Base-by-base conservation (phyloP, 2,113 vertebrate genomes). In the Nipponia nippon region DNA sequence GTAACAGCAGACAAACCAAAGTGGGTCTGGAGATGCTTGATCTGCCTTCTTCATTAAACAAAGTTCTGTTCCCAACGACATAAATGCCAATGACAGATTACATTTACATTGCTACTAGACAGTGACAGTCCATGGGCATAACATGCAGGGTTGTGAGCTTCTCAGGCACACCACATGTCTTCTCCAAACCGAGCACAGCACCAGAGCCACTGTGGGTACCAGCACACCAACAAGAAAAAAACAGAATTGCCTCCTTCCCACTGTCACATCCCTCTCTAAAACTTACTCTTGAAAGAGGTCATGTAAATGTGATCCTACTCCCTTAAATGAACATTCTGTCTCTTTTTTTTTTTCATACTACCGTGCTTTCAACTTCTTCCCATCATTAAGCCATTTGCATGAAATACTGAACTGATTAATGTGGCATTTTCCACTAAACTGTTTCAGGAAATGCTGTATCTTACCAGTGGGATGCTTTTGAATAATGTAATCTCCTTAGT, bases 331-430 rank as follows among this genome's bases (percentile, higher is more conserved):
- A 82, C 13, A 75, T 82, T 81, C 9, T 80, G 7, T 34, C 7
- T 67, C 17, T 61, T 40, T 56, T n/a, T 52, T 40, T 52, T 63
- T 53, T n/a, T 16, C 30, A 22, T 82, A 87, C 66, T 90, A 93
- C 10, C 49, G 61, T 93, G 59, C 77, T 97, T 97, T 97, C 88
- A 81, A 94, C 84, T 97, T 97, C 93, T 97, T 89, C 77, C 92
- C 88, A 93, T 97, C 93, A 94, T 97, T 98, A 97, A 97, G 61
- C 88, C 76, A 96, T 96, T 97, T 95, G 87, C 8, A 7, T 95
- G 95, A 97, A 98, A 98, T 97, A 95, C 71, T 95, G 94, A 97
- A 97, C 96, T 97, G 97, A 98, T 98, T 98, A 98, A 98, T 95
- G 89, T 97, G 97, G 97, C 95, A 97, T 98, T 98, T 98, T 98